These are phyloP conservation scores for Pitta sordida DNA, from an alignment of 2,113 vertebrate species.

Conservation along the genomic window DNA sequence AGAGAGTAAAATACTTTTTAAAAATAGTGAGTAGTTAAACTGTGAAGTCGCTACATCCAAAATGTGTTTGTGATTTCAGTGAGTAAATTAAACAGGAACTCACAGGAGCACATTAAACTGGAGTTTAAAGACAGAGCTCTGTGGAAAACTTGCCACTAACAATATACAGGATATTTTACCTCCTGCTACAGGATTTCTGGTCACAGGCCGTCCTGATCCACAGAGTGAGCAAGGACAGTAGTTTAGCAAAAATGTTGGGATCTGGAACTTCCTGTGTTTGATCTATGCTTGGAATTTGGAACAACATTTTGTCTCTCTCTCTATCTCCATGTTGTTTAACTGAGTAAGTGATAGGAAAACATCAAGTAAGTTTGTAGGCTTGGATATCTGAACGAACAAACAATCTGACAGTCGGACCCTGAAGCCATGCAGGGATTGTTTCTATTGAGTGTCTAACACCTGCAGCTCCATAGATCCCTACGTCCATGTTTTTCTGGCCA, in stretches of 20 bases:
- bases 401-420: neutral
- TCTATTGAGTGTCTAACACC: neutral
- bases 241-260: neutral
- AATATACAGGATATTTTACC: neutral
- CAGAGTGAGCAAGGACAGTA: neutral
- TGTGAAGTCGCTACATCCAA: neutral
- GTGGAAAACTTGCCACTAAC: neutral
- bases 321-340: neutral
- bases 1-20: neutral
- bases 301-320: neutral
- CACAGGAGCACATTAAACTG: neutral
- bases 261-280: neutral
- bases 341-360: neutral
- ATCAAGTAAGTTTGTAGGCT: neutral
- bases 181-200: neutral
- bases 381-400: neutral
- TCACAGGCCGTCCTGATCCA: neutral
- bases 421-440: neutral
- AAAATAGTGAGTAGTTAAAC: neutral
- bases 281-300: neutral
- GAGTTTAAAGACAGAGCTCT: neutral
- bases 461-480: neutral
- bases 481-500: neutral
- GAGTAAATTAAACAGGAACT: neutral
- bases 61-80: neutral